Evolutionary conservation across 2,888 invertebrate species (phyloP).

Genomic region (Clusia tigrina): DNA sequence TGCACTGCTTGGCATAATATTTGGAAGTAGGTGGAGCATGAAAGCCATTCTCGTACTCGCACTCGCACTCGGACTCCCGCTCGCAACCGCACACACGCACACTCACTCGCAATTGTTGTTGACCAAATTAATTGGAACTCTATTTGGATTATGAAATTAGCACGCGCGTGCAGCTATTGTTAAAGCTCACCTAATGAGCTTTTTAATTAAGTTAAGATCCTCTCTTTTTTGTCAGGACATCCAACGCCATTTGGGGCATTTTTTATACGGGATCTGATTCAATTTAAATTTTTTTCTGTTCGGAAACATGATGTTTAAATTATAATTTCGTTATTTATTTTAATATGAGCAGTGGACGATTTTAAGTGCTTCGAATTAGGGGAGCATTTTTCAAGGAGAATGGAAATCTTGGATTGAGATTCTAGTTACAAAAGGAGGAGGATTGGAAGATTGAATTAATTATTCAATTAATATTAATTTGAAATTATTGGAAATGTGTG

Average conservation of each 20-base stretch:
- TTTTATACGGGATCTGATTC: too few relatives aligned
- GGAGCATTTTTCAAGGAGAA: too few relatives aligned
- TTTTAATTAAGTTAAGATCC: not conserved
- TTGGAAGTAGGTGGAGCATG: not conserved
- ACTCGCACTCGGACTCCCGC: not conserved
- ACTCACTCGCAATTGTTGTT: slow-evolving; percentile 20
- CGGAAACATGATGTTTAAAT: too few relatives aligned
- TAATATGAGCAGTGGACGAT: too few relatives aligned
- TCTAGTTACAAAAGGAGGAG: too few relatives aligned
- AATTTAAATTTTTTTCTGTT: too few relatives aligned
- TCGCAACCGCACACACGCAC: not conserved
- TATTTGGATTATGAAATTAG: slow-evolving; percentile 56
- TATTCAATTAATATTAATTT: too few relatives aligned
- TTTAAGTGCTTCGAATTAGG: too few relatives aligned
- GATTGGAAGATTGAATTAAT: too few relatives aligned
- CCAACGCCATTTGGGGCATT: slow-evolving; percentile 13
- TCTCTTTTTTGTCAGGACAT: not conserved
- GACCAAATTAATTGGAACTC: slow-evolving; percentile 53
- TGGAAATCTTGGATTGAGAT: too few relatives aligned
- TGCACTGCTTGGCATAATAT: not conserved
- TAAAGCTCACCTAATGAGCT: not conserved
- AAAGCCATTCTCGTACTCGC: not conserved
- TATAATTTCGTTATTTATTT: too few relatives aligned
- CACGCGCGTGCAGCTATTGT: slow-evolving; percentile 36
- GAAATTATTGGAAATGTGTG: too few relatives aligned